These are phyloP conservation scores for Orchesellides sinensis DNA, from an alignment of 2,888 invertebrate species.

Conservation along the genomic window DNA sequence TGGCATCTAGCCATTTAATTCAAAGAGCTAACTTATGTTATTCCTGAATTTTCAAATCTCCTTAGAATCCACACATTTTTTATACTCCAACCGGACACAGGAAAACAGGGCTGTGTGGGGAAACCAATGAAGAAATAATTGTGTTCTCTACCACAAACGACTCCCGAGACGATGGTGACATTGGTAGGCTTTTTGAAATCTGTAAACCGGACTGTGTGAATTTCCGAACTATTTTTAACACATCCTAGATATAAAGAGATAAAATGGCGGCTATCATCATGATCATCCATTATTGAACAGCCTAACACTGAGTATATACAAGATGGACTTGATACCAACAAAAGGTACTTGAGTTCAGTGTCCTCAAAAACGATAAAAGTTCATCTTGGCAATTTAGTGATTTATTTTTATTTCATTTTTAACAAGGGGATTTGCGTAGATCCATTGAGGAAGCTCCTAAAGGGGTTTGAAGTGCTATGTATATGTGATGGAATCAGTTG, in stretches of 20 bases:
- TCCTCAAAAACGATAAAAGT: conserved; percentile 18
- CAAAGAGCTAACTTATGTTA: conserved; percentile 59
- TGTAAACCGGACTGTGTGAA: conserved; percentile 36
- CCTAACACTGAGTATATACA: no score
- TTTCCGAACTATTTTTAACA: conserved; percentile 35
- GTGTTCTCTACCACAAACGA: conserved; percentile 37
- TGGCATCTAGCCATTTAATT: conserved; percentile 52
- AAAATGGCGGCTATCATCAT: no score
- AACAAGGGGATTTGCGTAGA: conserved; percentile 18
- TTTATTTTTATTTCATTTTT: conserved; percentile 38
- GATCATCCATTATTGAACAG: no score
- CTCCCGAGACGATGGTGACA: conserved; percentile 42
- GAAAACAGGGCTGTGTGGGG: neutral
- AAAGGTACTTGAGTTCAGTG: conserved; percentile 4
- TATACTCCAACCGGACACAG: neutral
- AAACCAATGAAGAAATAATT: conserved; percentile 51
- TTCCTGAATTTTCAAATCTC: conserved; percentile 57
- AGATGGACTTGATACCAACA: no score
- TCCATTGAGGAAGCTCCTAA: neutral
- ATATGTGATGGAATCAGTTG: conserved; percentile 11
- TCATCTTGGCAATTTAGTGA: conserved; percentile 27
- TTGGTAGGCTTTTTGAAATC: conserved; percentile 49
- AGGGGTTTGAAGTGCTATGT: neutral
- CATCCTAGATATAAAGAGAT: neutral
- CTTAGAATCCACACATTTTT: conserved; percentile 40